Evolutionary conservation across 2,888 invertebrate genomes (phyloP).

Genomic region (Pilophorus perplexus): DNA sequence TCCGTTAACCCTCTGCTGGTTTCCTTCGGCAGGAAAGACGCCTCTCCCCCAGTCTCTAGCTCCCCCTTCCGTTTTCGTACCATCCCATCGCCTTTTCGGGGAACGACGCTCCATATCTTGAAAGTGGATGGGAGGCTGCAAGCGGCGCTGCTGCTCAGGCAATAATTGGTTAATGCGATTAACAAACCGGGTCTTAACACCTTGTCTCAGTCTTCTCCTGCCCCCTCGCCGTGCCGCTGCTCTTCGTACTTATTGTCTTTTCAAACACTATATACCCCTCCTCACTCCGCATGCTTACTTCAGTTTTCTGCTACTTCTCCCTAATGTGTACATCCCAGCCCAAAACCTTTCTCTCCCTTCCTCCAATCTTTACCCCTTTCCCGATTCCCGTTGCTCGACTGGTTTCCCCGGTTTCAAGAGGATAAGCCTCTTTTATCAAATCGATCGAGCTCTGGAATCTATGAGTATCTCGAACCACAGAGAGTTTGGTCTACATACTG

Average conservation of each 20-base stretch:
- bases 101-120: conserved; percentile 36
- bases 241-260: conserved; percentile 49
- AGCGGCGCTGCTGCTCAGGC: conserved; percentile 47
- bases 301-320: conserved; percentile 28
- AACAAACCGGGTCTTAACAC: conserved; percentile 49
- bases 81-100: conserved; percentile 30
- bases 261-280: conserved; percentile 48
- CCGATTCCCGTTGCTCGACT: background rate
- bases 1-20: conserved; percentile 11
- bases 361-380: conserved; percentile 8
- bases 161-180: conserved; percentile 50
- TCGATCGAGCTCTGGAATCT: conserved; percentile 25
- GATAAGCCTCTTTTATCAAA: conserved; percentile 36
- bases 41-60: too few relatives aligned
- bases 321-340: conserved; percentile 33
- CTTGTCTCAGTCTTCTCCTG: conserved; percentile 46
- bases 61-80: background rate
- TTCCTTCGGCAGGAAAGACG: conserved; percentile 20
- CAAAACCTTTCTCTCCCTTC: conserved; percentile 33
- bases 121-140: conserved; percentile 41
- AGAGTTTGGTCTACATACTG: too few relatives aligned
- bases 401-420: conserved; percentile 26
- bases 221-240: conserved; percentile 10
- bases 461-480: too few relatives aligned
- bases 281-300: conserved; percentile 34